A percentile compares a stretch with the other conserved stretches of the same genome.
These are phyloP conservation scores for Cnemophilus loriae DNA, from an alignment of 2,113 vertebrate species.

Conservation along the genomic window DNA sequence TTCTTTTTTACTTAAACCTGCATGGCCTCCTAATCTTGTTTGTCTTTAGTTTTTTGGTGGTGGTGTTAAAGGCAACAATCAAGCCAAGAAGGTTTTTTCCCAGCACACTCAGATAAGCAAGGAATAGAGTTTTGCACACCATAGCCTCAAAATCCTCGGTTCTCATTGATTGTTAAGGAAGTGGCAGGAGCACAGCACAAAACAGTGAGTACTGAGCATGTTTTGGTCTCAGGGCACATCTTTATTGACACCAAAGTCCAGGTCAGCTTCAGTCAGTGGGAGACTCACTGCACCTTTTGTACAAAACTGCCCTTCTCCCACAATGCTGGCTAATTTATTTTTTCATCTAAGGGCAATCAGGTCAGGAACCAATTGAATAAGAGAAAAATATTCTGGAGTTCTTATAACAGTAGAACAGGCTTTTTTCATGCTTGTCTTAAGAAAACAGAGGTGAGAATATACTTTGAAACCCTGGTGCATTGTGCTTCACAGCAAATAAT, in stretches of 20 bases:
- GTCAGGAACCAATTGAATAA: neutral
- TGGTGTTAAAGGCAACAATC: neutral
- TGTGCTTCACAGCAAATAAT: neutral
- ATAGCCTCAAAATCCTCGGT: neutral
- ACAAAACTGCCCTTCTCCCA: neutral
- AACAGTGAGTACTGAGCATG: neutral
- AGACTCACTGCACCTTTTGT: neutral
- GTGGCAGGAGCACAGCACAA: neutral
- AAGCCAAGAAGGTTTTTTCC: neutral
- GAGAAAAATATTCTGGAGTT: neutral
- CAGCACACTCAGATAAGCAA: neutral
- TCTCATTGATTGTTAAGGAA: neutral
- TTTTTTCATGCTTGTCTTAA: neutral
- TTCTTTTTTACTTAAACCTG: conserved; percentile 72
- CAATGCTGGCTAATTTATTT: neutral
- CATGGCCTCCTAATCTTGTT: conserved; percentile 16
- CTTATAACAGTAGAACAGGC: neutral
- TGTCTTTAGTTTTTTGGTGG: neutral
- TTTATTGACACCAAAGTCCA: neutral
- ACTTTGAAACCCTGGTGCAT: neutral
- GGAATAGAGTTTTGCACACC: neutral
- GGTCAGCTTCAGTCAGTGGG: neutral
- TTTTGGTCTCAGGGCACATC: neutral
- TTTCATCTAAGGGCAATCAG: neutral
- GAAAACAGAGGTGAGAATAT: neutral